Percentiles rank a stretch among this genome's conserved stretches.
phyloP scores from a whole-genome alignment of 1,140 invertebrate genomes.

The Bathynomus jamesi region DNA sequence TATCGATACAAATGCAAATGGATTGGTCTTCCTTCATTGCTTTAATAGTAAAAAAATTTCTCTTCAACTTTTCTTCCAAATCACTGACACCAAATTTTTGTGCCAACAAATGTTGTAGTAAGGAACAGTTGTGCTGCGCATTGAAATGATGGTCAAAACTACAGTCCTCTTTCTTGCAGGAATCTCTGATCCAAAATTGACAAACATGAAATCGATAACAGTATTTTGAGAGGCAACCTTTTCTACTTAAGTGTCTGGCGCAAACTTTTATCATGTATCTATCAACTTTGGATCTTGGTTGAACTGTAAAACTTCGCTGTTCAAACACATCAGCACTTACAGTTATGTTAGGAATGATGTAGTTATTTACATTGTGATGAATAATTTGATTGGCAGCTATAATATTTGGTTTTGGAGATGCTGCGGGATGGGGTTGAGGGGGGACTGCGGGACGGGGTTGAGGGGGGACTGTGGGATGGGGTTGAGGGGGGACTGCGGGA shows the following conservation, averaged over 20 bases:
- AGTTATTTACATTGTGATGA: background rate
- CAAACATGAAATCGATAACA: constrained; percentile 30
- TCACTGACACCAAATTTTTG: constrained; percentile 6
- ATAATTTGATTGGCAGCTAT: background rate
- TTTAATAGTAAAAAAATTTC: constrained; percentile 4
- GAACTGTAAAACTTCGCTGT: background rate
- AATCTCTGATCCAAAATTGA: constrained; percentile 12
- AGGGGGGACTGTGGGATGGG: background rate
- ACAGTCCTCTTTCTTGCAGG: constrained; percentile 11
- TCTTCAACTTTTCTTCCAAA: background rate
- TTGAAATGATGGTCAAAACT: constrained; percentile 16
- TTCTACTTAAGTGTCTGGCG: constrained; percentile 19
- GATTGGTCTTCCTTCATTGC: background rate
- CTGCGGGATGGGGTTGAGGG: background rate
- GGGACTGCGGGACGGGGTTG: background rate
- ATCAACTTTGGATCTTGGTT: background rate
- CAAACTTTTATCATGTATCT: constrained; percentile 19
- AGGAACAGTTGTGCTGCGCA: constrained; percentile 8
- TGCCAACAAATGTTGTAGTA: background rate
- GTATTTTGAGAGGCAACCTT: constrained; percentile 7
- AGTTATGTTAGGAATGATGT: background rate
- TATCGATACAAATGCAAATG: constrained; percentile 15
- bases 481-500: too few relatives aligned
- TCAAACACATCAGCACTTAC: background rate
- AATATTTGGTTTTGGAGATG: background rate